Percentiles rank a stretch among this genome's conserved stretches.
These are phyloP conservation scores for Lasioglossum figueresi DNA, from an alignment of 2,888 invertebrate species.

Conservation along the genomic window DNA sequence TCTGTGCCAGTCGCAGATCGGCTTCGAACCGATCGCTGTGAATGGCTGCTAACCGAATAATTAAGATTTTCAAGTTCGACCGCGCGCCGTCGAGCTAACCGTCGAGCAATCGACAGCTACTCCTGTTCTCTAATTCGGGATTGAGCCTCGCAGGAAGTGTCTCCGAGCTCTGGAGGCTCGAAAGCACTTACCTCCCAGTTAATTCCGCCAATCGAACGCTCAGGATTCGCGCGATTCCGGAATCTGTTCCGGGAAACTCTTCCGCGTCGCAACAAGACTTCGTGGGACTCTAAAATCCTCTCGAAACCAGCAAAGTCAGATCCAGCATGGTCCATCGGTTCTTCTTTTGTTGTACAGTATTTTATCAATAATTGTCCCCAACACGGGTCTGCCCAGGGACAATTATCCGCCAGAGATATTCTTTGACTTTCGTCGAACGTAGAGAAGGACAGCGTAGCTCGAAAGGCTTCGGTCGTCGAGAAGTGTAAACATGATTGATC, in stretches of 20 bases:
- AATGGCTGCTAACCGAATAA: neutral
- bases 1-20: neutral
- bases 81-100: neutral
- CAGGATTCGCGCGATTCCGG: neutral
- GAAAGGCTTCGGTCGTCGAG: too few relatives aligned
- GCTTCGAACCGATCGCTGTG: neutral
- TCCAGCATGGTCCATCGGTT: neutral
- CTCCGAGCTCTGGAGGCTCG: neutral
- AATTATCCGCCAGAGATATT: too few relatives aligned
- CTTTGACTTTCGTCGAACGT: too few relatives aligned
- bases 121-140: neutral
- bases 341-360: neutral
- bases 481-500: too few relatives aligned
- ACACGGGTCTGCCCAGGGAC: too few relatives aligned
- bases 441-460: too few relatives aligned
- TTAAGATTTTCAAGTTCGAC: slow-evolving; percentile 2
- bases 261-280: neutral
- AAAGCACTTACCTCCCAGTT: neutral
- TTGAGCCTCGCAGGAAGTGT: neutral
- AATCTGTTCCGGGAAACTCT: neutral
- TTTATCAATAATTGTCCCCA: too few relatives aligned
- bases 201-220: slow-evolving; percentile 3
- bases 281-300: neutral
- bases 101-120: neutral
- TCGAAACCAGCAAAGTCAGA: neutral